Evolutionary conservation across 2,113 vertebrate genomes (phyloP), one percentile per base, ranked within the genome.

Genomic region (Sylvietta virens): DNA sequence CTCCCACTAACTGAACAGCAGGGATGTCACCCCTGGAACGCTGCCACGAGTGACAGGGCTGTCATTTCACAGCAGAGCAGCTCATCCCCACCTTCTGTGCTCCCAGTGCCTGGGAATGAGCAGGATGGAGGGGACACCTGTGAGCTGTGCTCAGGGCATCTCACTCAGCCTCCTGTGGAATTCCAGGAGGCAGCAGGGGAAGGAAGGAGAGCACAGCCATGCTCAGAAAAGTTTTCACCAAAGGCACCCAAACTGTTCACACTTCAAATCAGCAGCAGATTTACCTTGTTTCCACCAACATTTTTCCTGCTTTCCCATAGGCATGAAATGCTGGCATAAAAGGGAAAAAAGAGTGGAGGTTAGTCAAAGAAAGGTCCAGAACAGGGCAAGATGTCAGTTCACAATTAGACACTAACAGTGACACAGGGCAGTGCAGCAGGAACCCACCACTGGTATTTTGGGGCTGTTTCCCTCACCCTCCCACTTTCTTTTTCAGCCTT

Each of bases 231-330:
- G 24, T 31, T 50, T 48, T 19, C 69, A 23, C 14, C 64, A 47
- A 42, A 84, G 69, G 61, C 51, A 88, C 22, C 15, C 60, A 60
- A 82, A 92, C 60, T 13, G 27, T 11, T 81, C 35, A 17, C 39
- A 11, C 66, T 48, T 60, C 6, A 48, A 79, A 40, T 5, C 71
- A 57, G 69, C 0, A 27, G 18, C 19, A 42, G 10, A 73, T 98
- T 90, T 97, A 98, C 99, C 99, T 99, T 53, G 98, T 99, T 96
- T 99, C 99, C 97, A 99, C 99, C 96, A 99, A 81, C 82, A 98
- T 98, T 95, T 99, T 99, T 79, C 99, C 99, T 16, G 98, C 97
- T 97, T 99, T 99, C 50, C 99, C 99, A 10, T 99, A 99, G 88
- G 99, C 99, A 9, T 99, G 99, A 93, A 99, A 99, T 0, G 99